A percentile compares a stretch with the other conserved stretches of the same genome.
phyloP scores from a whole-genome alignment of 2,888 invertebrate species.

The Prosopocoilus inquinatus region DNA sequence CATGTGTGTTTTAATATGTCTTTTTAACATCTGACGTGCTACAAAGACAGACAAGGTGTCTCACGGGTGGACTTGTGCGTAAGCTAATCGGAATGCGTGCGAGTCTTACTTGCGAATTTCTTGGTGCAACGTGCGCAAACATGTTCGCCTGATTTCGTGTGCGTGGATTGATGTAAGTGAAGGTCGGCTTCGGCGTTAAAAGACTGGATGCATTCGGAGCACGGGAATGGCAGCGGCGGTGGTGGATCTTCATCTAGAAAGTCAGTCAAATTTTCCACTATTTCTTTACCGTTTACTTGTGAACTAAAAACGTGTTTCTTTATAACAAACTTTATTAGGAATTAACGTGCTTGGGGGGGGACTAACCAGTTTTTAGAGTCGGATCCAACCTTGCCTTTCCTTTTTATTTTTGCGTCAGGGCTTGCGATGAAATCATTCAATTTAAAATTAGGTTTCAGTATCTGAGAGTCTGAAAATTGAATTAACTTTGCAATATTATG shows the following conservation, averaged over 20 bases:
- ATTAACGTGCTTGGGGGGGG: too few relatives aligned
- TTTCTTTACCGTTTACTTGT: not conserved
- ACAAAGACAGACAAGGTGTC: constrained; percentile 19
- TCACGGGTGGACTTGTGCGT: too few relatives aligned
- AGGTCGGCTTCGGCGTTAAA: constrained; percentile 55
- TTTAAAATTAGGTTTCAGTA: not conserved
- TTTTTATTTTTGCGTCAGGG: not conserved
- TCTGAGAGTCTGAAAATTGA: not conserved
- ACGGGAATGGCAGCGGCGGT: constrained; percentile 39
- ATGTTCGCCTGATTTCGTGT: constrained; percentile 46
- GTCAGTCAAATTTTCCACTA: constrained; percentile 26
- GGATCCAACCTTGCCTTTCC: too few relatives aligned
- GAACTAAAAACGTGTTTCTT: not conserved
- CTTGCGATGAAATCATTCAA: not conserved
- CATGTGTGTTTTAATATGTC: constrained; percentile 58
- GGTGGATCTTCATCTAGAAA: constrained; percentile 37
- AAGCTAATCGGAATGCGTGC: too few relatives aligned
- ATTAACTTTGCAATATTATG: not conserved
- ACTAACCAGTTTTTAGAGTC: too few relatives aligned
- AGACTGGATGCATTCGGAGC: constrained; percentile 51
- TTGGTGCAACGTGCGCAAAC: constrained; percentile 55
- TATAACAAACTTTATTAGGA: not conserved
- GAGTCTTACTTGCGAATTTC: constrained; percentile 51
- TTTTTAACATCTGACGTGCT: constrained; percentile 47
- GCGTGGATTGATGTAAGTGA: constrained; percentile 52